phyloP scores from a whole-genome alignment of 2,113 vertebrate species.

The Semnornis frantzii region DNA sequence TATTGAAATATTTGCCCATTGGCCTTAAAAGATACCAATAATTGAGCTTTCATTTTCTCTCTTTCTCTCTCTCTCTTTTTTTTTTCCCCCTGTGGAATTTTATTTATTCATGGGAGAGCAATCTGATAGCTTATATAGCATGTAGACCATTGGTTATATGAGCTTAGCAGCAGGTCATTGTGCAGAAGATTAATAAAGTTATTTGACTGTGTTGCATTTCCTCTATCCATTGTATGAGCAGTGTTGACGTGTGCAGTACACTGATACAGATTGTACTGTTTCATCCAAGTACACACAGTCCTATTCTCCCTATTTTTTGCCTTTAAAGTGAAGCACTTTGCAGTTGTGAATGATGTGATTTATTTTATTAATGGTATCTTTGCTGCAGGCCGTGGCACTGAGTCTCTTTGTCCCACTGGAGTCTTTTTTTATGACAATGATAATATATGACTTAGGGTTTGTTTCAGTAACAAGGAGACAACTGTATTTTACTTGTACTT shows the following conservation, averaged over 20 bases:
- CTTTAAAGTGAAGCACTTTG: constrained; percentile 54
- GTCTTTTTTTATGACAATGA: constrained; percentile 50
- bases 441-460: constrained; percentile 44
- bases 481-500: constrained; percentile 27
- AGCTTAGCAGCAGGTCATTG: constrained; percentile 15
- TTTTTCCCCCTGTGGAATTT: background rate
- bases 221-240: constrained; percentile 60
- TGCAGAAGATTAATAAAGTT: constrained; percentile 58
- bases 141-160: background rate
- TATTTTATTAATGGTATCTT: constrained; percentile 65
- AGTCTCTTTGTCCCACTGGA: constrained; percentile 18
- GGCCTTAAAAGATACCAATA: background rate
- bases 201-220: constrained; percentile 57
- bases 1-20: background rate
- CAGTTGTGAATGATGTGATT: constrained; percentile 60
- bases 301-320: constrained; percentile 50
- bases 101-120: background rate
- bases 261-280: constrained; percentile 69
- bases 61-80: background rate
- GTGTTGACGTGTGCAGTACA: constrained; percentile 46
- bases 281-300: constrained; percentile 63
- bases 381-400: constrained; percentile 49
- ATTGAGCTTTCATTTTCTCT: background rate
- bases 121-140: background rate
- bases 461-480: constrained; percentile 27